A percentile compares a stretch with the other conserved stretches of the same genome.
These are phyloP conservation scores for Anastrepha obliqua DNA, from an alignment of 1,140 invertebrate species.

Conservation along the genomic window DNA sequence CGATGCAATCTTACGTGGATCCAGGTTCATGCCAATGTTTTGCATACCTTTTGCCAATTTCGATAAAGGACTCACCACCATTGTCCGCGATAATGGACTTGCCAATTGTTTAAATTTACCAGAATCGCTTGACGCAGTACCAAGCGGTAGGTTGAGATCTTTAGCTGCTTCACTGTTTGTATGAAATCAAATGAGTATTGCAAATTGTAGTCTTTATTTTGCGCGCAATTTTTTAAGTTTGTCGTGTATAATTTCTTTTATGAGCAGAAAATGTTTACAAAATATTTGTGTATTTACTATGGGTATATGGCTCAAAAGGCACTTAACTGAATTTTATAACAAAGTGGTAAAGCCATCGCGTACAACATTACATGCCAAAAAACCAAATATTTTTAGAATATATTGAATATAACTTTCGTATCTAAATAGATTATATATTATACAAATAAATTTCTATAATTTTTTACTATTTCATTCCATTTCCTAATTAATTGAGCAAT, in stretches of 20 bases:
- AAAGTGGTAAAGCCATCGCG: not conserved
- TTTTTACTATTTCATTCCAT: not conserved
- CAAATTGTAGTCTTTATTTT: constrained; percentile 38
- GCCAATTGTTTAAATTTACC: constrained; percentile 81
- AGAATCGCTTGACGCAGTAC: constrained; percentile 81
- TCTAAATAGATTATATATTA: not conserved
- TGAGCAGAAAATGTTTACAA: not conserved
- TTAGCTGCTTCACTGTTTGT: constrained; percentile 55
- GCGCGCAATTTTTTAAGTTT: not conserved
- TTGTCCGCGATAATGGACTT: constrained; percentile 80
- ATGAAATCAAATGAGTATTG: constrained; percentile 42
- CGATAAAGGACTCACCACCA: constrained; percentile 82
- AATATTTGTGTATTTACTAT: constrained; percentile 1
- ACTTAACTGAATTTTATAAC: not conserved
- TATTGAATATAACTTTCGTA: not conserved
- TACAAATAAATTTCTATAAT: not conserved
- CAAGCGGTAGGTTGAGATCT: constrained; percentile 79
- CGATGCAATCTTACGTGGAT: constrained; percentile 82
- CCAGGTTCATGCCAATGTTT: constrained; percentile 87
- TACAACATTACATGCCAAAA: constrained; percentile 18
- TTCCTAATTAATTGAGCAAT: not conserved
- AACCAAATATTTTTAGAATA: not conserved
- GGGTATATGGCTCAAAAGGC: not conserved
- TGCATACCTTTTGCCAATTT: constrained; percentile 90
- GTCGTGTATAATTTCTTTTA: not conserved